Evolutionary conservation across 2,797 vertebrate species (phyloP).

Genomic region (Rhadinocentrus ornatus): DNA sequence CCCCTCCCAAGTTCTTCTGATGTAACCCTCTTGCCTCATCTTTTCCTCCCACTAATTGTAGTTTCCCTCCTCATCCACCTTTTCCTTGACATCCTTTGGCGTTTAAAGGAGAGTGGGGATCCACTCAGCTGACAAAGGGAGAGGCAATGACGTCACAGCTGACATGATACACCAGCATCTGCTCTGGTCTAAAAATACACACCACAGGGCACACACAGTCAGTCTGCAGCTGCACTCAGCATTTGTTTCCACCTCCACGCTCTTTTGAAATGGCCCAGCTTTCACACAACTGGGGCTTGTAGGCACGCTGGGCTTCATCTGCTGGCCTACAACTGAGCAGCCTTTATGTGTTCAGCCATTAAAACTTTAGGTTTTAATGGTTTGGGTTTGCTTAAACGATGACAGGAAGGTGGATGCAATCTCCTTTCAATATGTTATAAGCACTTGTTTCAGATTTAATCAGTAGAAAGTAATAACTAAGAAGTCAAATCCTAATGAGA

Average conservation of each 20-base stretch:
- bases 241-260: slow-evolving; percentile 74
- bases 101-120: slow-evolving; percentile 71
- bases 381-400: slow-evolving; percentile 12
- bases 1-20: slow-evolving; percentile 13
- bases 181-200: slow-evolving; percentile 83
- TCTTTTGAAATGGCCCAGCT: slow-evolving; percentile 72
- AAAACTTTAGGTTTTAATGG: slow-evolving; percentile 4
- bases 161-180: slow-evolving; percentile 82
- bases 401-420: background rate
- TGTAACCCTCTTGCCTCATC: slow-evolving; percentile 24
- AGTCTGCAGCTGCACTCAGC: slow-evolving; percentile 76
- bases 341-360: slow-evolving; percentile 30
- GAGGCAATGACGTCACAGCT: slow-evolving; percentile 74
- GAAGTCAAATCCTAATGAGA: background rate
- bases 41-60: slow-evolving; percentile 1
- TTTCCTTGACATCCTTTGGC: slow-evolving; percentile 61
- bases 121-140: slow-evolving; percentile 78
- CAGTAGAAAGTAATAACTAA: background rate
- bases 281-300: slow-evolving; percentile 66
- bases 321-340: slow-evolving; percentile 40
- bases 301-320: slow-evolving; percentile 52
- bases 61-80: slow-evolving; percentile 28
- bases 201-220: slow-evolving; percentile 74
- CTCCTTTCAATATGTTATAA: background rate
- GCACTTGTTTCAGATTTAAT: background rate